Percentiles rank a stretch among this genome's conserved stretches.
Evolutionary conservation across 2,797 vertebrate species (phyloP).

Genomic region (Lutjanus argentimaculatus): DNA sequence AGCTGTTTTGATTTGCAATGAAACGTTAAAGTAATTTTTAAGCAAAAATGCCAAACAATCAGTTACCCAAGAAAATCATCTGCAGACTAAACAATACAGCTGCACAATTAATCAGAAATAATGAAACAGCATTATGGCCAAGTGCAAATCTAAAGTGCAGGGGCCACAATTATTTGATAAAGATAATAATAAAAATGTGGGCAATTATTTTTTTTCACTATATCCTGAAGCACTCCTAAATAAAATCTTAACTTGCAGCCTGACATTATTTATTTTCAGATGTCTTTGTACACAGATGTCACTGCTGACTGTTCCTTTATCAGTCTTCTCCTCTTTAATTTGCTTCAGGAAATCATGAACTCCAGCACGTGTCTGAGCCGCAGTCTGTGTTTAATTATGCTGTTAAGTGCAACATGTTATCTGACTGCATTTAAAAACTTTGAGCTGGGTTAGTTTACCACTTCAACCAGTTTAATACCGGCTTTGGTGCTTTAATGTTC

Average conservation of each 20-base stretch:
- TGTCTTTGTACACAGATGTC: neutral
- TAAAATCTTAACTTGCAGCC: neutral
- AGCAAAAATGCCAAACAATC: neutral
- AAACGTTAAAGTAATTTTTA: neutral
- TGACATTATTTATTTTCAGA: neutral
- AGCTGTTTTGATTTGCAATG: neutral
- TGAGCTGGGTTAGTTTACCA: conserved; percentile 40
- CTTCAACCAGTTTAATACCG: conserved; percentile 56
- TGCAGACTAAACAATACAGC: neutral
- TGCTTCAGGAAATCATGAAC: conserved; percentile 44
- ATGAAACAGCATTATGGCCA: too few species aligned
- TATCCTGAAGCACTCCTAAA: too few species aligned
- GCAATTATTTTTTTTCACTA: too few species aligned
- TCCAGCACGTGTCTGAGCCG: conserved; percentile 35
- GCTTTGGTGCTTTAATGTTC: conserved; percentile 51
- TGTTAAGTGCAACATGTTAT: conserved; percentile 37
- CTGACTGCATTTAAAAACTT: conserved; percentile 40
- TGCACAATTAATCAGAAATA: too few species aligned
- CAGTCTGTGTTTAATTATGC: conserved; percentile 60
- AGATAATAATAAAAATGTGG: too few species aligned
- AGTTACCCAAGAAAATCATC: neutral
- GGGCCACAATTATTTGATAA: too few species aligned
- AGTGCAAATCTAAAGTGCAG: too few species aligned
- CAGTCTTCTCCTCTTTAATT: conserved; percentile 21
- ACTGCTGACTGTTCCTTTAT: neutral